These are phyloP conservation scores for Pachliopta kotzebuea DNA, from an alignment of 2,888 invertebrate genomes.

Conservation along the genomic window DNA sequence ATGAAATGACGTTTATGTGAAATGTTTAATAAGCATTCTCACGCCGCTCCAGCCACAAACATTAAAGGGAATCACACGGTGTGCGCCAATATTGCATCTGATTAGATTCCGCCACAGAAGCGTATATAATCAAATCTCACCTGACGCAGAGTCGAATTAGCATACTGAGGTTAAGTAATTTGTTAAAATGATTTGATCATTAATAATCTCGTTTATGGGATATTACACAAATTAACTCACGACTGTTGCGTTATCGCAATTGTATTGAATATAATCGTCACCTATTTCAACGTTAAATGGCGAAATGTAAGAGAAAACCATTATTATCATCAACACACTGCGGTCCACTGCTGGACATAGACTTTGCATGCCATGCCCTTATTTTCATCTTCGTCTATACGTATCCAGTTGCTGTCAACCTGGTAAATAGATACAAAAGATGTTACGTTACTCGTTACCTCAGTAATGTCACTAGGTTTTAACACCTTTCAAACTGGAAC, in stretches of 20 bases:
- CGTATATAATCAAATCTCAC: conserved; percentile 29
- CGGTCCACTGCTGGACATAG: no score
- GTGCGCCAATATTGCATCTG: conserved; percentile 27
- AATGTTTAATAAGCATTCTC: conserved; percentile 27
- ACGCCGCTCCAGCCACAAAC: conserved; percentile 22
- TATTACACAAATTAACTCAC: background rate
- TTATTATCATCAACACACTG: no score
- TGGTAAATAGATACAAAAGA: no score
- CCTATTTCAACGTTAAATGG: no score
- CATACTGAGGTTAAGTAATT: conserved; percentile 23
- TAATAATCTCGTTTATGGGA: conserved; percentile 48
- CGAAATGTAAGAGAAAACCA: no score
- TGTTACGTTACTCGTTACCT: no score
- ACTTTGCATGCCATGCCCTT: no score
- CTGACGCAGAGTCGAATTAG: conserved; percentile 17
- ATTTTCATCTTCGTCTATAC: no score
- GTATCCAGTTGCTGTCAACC: no score
- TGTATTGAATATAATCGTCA: no score
- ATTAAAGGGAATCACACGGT: conserved; percentile 23
- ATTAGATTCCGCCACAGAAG: conserved; percentile 23
- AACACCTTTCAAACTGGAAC: no score
- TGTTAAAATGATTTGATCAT: conserved; percentile 64
- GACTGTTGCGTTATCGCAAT: background rate
- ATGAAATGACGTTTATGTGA: conserved; percentile 21
- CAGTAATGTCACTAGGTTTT: no score